Base-by-base conservation (phyloP, 1,140 invertebrate species). In the Pteromalus puparum region DNA sequence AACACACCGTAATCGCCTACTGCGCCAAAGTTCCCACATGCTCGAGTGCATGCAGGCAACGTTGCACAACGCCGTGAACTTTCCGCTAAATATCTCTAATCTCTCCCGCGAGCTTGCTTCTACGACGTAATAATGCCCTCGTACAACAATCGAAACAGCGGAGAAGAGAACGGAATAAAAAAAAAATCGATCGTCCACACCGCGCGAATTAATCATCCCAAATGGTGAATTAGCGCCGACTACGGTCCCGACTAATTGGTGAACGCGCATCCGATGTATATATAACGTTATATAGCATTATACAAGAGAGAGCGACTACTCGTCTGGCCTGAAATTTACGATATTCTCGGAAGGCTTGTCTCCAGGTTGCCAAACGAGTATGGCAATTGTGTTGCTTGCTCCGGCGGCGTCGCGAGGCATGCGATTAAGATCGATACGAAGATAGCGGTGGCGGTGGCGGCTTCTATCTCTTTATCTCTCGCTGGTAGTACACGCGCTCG, bases 401-500 rank as follows among this genome's bases (percentile, higher is more conserved):
- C 30, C 30, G 30, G 3, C 53, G 53, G 7, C 13, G 28, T 38
- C 30, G n/a, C 48, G 38, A 13, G 65, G 42, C n/a, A 61, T 21
- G 61, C 67, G 34, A 73, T 65, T 78, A 61, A 83, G 42, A 83
- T 78, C 67, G 21, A 79, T 70, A 24, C 42, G 7, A n/a, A 53
- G 74, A 83, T 83, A 83, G 30, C 67, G 26, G 0, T n/a, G 13
- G 21, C 46, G 74, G 74, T 46, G 13, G 26, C 48, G 4, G n/a
- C 42, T 2, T 42, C 34, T 67, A 10, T 38, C 67, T 75, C 77
- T 73, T 42, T 80, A 61, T 80, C 53, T 78, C 24, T 24, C 21
- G 4, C 24, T 7, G 15, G 21, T 61, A 15, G 4, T 21, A 48
- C 78, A 68, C 12, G n/a, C 65, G 24, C 46, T 24, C 13, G 26